Base-by-base conservation (phyloP, 2,888 invertebrate species). In the Elmis aenea region DNA sequence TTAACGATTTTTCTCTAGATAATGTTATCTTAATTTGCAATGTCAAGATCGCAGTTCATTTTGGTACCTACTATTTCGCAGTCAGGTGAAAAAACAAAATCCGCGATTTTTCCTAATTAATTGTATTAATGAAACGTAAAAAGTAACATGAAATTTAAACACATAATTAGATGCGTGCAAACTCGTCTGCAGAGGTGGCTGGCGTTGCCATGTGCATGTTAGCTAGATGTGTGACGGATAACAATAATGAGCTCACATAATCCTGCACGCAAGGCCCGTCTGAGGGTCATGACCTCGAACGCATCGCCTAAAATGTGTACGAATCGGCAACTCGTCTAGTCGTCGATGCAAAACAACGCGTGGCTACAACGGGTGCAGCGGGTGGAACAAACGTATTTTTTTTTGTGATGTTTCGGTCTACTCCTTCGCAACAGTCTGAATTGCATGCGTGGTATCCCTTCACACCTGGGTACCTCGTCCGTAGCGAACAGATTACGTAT, bases 301-400 rank as follows among this genome's bases (percentile, higher is more conserved):
- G 37, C 36, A 37, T 40, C 37, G 33, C 39, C 39, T 33, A 44
- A 40, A 36, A 33, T 38, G 26, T 44, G 33, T 36, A 40, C 29
- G 28, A 36, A 37, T 31, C 26, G 28, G 49, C 48, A 51, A 52
- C 46, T 44, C 45, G 50, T 48, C 50, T 48, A 46, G 50, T 45
- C 48, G 47, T 32, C 33, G 46, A 42, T 48, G 51, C 49, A 48
- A 46, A 50, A 46, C 41, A 31, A 33, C 42, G 42, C 42, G 48
- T n/a, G 40, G 47, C 42, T 39, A 32, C 45, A 31, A 33, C 46
- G 48, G 48, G 46, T 47, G 50, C 46, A 46, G 16, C 38, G 38
- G 33, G 36, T 36, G 39, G 41, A 46, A 44, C 43, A 35, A 33
- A 35, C 31, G 26, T 26, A 27, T 36, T 21, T 32, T 40, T 31